A percentile compares a stretch with the other conserved stretches of the same genome.
phyloP scores from a whole-genome alignment of 1,140 invertebrate genomes.

The Centruroides vittatus region DNA sequence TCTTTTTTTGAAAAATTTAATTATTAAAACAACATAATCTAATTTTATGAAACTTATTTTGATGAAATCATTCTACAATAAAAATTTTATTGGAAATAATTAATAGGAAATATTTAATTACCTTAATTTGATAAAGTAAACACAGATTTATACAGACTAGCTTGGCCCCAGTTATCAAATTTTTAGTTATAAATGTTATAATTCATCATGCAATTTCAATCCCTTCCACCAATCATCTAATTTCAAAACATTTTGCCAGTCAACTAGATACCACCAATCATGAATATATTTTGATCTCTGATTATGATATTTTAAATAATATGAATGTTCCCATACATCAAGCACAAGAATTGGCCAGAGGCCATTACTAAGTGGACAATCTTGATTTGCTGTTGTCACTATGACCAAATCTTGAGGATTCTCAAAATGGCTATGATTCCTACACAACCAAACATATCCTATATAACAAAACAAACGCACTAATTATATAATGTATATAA shows the following conservation, averaged over 20 bases:
- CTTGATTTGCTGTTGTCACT: conserved; percentile 24
- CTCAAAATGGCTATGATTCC: conserved; percentile 13
- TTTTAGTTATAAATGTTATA: conserved; percentile 1
- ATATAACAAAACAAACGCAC: conserved; percentile 4
- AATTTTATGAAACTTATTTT: too few relatives aligned
- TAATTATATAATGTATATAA: background rate
- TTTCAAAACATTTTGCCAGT: conserved; percentile 24
- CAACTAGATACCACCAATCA: conserved; percentile 26
- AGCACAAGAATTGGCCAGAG: conserved; percentile 24
- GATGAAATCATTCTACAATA: too few relatives aligned
- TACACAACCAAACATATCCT: conserved; percentile 27
- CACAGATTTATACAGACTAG: too few relatives aligned
- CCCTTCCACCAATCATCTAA: conserved; percentile 13
- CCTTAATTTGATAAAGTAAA: too few relatives aligned
- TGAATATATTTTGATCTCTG: conserved; percentile 23
- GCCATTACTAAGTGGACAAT: conserved; percentile 22
- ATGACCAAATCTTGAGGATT: conserved; percentile 18
- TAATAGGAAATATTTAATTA: too few relatives aligned
- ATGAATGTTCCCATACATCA: conserved; percentile 31
- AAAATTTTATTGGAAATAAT: too few relatives aligned
- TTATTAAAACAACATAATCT: too few relatives aligned
- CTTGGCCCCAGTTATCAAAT: too few relatives aligned
- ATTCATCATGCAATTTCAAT: conserved; percentile 13
- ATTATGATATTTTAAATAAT: conserved; percentile 28
- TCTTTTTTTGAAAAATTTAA: too few relatives aligned